Evolutionary conservation across 2,888 invertebrate genomes (phyloP), one percentile per base, ranked within the genome.

Genomic region (Aleiodes leptofemur): DNA sequence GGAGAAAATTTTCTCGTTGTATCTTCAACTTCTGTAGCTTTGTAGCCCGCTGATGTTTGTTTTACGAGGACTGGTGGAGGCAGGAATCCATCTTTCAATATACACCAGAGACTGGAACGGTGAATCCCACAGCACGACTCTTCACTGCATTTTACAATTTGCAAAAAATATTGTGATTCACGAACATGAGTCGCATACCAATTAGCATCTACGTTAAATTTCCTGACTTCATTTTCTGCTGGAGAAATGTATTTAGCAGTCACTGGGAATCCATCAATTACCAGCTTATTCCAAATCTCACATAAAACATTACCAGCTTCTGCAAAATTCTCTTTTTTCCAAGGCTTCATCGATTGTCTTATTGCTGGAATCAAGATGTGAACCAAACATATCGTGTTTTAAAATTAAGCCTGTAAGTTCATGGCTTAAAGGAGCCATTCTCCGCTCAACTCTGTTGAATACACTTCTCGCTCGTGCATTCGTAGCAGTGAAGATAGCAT

Each of bases 391-490:
- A 71, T 85, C 84, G 79, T 85, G 82, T 1, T 82, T 81, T 23
- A 88, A 73, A 72, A 87, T 79, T 4, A 86, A 53, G 8, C 85
- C 85, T 38, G 84, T 72, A 53, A 87, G 78, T 72, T 86, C 81
- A 31, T 76, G 66, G 75, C 82, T 84, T 11, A 85, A 77, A n/a
- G 84, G 82, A 14, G 85, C 84, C 82, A 86, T 84, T 77, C 86
- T 69, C 11, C 86, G 68, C 74, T 88, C 86, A 2, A 86, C 87
- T 78, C 80, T 79, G 77, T 89, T 89, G 64, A 81, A 87, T 1
- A 84, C 84, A 73, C 82, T 83, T 61, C 82, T 77, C 13, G 87
- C 86, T 56, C 86, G 85, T 7, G 85, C 85, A 79, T 83, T 81
- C 50, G 84, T 85, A 38, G 38, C 38, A 7, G 82, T 64, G 73